Evolutionary conservation across 2,113 vertebrate genomes (phyloP), one percentile per base, ranked within the genome.

Genomic region (Hemicordylus capensis): DNA sequence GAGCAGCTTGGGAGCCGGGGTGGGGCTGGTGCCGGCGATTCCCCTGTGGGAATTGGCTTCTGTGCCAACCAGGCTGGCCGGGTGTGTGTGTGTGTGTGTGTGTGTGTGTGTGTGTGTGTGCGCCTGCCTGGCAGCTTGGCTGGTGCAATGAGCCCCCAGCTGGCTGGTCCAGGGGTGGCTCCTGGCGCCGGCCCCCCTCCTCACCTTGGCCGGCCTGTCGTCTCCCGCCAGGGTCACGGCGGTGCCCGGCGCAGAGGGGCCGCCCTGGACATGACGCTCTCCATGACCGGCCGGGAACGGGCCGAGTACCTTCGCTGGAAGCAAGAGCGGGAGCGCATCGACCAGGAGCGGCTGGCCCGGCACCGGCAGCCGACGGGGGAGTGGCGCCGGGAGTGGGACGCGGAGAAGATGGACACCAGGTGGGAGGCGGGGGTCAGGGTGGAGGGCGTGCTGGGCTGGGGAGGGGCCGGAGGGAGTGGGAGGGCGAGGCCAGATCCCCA

Each of bases 291-390:
- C 22, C 96, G 98, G 31, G 98, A 99, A 76, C 94, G 98, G 6
- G 97, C 98, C 0, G 98, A 99, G 82, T 99, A 99, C 87, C 89
- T 98, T 42, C 97, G 98, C 89, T 99, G 98, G 98, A 99, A 99
- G 92, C 97, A 98, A 61, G 98, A 99, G 88, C 95, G 98, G 0
- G 98, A 98, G 31, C 96, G 97, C 94, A 99, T 99, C 0, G 98
- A 99, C 46, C 98, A 97, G 89, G 98, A 98, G 87, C 95, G 98
- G 0, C 88, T 99, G 58, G 97, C 97, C 1, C 95, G 98, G 3
- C 98, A 99, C 80, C 97, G 98, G 3, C 98, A 99, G 3, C 97
- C 98, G 85, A 98, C 97, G 0, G 98, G 98, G 51, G 97, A 98
- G 91, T 99, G 98, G 98, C 95, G 96, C 75, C 93, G 98, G 1